Base-by-base conservation (phyloP, 2,797 vertebrate species). In the Serranus cabrilla region DNA sequence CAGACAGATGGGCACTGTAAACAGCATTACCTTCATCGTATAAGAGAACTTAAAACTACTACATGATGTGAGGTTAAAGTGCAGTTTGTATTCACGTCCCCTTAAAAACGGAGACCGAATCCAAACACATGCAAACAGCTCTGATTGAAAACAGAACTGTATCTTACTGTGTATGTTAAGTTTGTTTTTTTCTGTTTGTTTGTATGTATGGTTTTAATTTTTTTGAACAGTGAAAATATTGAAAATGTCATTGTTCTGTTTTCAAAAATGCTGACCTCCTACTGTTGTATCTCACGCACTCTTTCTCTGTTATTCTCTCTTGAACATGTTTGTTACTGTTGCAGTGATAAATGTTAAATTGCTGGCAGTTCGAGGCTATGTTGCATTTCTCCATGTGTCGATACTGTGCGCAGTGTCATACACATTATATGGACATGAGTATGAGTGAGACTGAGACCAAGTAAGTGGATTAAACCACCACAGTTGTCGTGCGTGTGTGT, bases 191-290 rank as follows among this genome's bases (percentile, higher is more conserved):
- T 62, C 61, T 76, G 64, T 86, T 66, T 75, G 71, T 91, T 87
- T 89, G 84, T 94, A 87, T 89, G 92, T 93, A 91, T 86, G 90
- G 89, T 89, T 92, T 91, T 84, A 87, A 87, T 89, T 88, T 76
- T 31, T 92, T 92, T 87, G 88, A 92, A 90, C 90, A 93, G 90
- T 93, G 92, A 90, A 93, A 87, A 92, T 90, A 93, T 91, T 91
- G 90, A 92, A 92, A 89, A 87, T 89, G 90, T 93, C 73, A 82
- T 92, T 89, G 84, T 90, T 93, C 83, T 77, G 83, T 93, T 94
- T 92, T 92, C 86, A 90, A 93, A 93, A 92, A 94, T 91, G 91
- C 93, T 93, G 93, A 94, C 94, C 94, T 93, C 92, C 90, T 93
- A 94, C 93, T 95, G 93, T 95, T 94, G 93, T 94, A 85, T 93